A percentile compares a stretch with the other conserved stretches of the same genome.
These are phyloP conservation scores for Bradysia coprophila DNA, from an alignment of 1,140 invertebrate genomes.

Conservation along the genomic window DNA sequence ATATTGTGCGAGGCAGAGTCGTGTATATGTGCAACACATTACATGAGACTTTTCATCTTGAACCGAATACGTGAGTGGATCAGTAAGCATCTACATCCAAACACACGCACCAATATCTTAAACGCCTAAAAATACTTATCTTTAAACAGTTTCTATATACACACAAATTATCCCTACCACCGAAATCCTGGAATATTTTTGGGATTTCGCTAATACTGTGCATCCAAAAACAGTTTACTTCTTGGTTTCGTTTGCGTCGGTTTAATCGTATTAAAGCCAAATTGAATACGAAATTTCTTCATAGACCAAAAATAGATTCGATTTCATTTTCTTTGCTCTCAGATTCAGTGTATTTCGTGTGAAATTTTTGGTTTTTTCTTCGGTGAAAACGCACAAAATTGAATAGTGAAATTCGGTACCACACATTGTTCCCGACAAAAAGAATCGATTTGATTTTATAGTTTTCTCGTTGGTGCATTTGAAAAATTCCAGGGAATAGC, in stretches of 20 bases:
- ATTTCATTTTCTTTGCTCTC: background rate
- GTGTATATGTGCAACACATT: background rate
- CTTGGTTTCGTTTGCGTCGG: background rate
- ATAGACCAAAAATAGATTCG: too few relatives aligned
- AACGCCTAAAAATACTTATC: background rate
- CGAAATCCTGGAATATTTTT: background rate
- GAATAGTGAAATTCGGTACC: too few relatives aligned
- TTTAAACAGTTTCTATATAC: background rate
- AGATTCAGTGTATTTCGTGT: background rate
- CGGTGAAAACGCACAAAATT: background rate
- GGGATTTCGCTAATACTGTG: background rate
- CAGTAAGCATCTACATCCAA: background rate
- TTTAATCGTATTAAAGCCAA: too few relatives aligned
- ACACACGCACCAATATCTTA: background rate
- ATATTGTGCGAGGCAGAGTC: too few relatives aligned
- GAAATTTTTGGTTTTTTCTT: background rate
- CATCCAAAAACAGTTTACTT: background rate
- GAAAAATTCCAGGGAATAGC: slow-evolving; percentile 8
- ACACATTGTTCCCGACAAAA: too few relatives aligned
- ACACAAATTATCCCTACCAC: background rate
- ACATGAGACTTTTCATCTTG: too few relatives aligned
- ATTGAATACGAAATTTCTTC: too few relatives aligned
- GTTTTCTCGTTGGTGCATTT: too few relatives aligned
- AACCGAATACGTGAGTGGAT: background rate
- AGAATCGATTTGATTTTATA: too few relatives aligned